A percentile compares a stretch with the other conserved stretches of the same genome.
Evolutionary conservation across 1,140 invertebrate genomes (phyloP).

Genomic region (Cryptotermes secundus): DNA sequence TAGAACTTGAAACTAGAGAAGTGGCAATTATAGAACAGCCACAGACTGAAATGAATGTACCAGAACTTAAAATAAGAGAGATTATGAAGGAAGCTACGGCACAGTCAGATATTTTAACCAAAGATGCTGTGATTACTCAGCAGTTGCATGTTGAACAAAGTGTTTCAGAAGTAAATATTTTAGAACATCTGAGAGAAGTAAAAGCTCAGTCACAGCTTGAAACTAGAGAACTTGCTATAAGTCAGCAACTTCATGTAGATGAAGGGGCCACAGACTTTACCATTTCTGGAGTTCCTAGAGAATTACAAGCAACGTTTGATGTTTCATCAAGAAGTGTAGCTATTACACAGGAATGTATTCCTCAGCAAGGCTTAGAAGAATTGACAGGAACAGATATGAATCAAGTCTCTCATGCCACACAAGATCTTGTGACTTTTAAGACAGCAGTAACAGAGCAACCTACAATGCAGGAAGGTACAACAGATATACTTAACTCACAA

Average conservation of each 20-base stretch:
- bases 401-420: not conserved
- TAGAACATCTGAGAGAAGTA: not conserved
- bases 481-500: not conserved
- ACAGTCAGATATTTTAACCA: not conserved
- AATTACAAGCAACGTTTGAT: not conserved
- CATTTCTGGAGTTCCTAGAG: not conserved
- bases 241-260: constrained; percentile 21
- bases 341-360: not conserved
- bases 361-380: constrained; percentile 21
- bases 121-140: constrained; percentile 31
- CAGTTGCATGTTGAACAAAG: constrained; percentile 23
- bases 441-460: constrained; percentile 26
- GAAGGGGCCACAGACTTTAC: not conserved
- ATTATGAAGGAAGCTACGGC: constrained; percentile 28
- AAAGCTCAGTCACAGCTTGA: constrained; percentile 34
- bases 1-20: constrained; percentile 13
- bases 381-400: not conserved
- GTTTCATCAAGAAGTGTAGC: constrained; percentile 23
- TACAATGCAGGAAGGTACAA: not conserved
- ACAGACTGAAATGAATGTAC: not conserved
- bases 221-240: constrained; percentile 35
- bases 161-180: constrained; percentile 1
- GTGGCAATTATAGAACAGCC: constrained; percentile 27
- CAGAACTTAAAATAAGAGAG: constrained; percentile 36
- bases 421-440: constrained; percentile 7